A percentile compares a stretch with the other conserved stretches of the same genome.
phyloP scores from a whole-genome alignment of 2,888 invertebrate species.

The Dastarcus helophoroides region DNA sequence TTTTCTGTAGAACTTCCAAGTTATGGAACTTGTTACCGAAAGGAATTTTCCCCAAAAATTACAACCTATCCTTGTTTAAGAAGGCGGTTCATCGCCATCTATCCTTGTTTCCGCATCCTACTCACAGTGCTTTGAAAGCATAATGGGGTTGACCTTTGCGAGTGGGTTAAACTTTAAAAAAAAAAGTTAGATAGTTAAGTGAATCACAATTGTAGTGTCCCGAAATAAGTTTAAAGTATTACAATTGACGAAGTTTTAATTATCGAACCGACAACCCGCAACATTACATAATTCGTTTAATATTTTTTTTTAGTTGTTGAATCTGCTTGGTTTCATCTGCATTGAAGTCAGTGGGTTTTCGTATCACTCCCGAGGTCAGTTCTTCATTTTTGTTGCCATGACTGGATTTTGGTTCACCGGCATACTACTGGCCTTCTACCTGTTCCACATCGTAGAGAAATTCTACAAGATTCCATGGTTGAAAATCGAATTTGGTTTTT shows the following conservation, averaged over 20 bases:
- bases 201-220: too few species aligned
- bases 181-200: too few species aligned
- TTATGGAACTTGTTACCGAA: too few species aligned
- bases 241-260: not conserved
- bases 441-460: constrained; percentile 79
- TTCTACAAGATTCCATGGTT: constrained; percentile 80
- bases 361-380: constrained; percentile 49
- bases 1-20: too few species aligned
- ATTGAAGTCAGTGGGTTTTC: constrained; percentile 44
- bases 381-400: constrained; percentile 71
- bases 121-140: too few species aligned
- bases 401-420: constrained; percentile 78
- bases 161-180: too few species aligned
- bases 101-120: too few species aligned
- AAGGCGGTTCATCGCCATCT: too few species aligned
- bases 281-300: not conserved
- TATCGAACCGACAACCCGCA: not conserved
- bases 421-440: constrained; percentile 63
- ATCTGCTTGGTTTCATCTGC: constrained; percentile 71
- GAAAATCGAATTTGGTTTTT: constrained; percentile 67
- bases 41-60: too few species aligned
- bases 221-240: not conserved
- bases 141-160: too few species aligned
- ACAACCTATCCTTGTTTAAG: too few species aligned
- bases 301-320: constrained; percentile 46